These are phyloP conservation scores for Xestia c-nigrum DNA, from an alignment of 2,888 invertebrate genomes.

Conservation along the genomic window DNA sequence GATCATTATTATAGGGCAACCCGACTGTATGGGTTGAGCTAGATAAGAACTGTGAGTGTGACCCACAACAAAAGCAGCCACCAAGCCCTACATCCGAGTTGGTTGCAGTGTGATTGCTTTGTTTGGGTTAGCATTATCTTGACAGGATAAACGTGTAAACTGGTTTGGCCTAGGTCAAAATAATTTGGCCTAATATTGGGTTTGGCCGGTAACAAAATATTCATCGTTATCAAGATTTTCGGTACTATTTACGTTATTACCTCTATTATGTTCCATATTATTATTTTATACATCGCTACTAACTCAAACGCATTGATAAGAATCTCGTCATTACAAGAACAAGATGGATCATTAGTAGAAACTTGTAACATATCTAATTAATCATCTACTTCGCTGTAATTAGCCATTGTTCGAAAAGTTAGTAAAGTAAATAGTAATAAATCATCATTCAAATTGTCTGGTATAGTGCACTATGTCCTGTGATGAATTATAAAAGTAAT, in stretches of 20 bases:
- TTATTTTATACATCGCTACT: background rate
- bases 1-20: too few species aligned
- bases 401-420: slow-evolving; percentile 54
- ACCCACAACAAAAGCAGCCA: too few species aligned
- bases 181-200: background rate
- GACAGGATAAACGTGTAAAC: too few species aligned
- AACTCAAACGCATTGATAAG: slow-evolving; percentile 16
- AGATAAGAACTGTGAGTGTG: too few species aligned
- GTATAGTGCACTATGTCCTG: background rate
- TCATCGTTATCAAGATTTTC: background rate
- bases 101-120: too few species aligned
- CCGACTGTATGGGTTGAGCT: too few species aligned
- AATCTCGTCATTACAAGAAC: slow-evolving; percentile 12
- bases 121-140: too few species aligned
- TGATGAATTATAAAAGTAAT: background rate
- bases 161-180: too few species aligned
- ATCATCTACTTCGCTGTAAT: slow-evolving; percentile 33
- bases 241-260: background rate
- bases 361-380: slow-evolving; percentile 30
- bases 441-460: slow-evolving; percentile 37
- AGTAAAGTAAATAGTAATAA: slow-evolving; percentile 37
- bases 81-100: too few species aligned
- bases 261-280: background rate
- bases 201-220: background rate
- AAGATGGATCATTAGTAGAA: slow-evolving; percentile 42